phyloP scores from a whole-genome alignment of 2,797 vertebrate species.

The Sternotherus odoratus region DNA sequence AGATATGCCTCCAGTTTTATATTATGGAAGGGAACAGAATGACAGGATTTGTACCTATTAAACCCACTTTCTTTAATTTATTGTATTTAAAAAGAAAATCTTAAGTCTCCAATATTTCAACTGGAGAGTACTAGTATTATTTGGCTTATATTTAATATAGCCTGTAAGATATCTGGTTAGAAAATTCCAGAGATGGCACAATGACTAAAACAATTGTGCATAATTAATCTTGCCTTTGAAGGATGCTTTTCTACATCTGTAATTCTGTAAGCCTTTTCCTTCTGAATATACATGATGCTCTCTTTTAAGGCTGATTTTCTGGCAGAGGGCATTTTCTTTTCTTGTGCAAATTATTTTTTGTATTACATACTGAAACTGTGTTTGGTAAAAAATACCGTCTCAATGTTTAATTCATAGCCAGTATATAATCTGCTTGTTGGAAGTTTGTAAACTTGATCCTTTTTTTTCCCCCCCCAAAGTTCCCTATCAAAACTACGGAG shows the following conservation, averaged over 20 bases:
- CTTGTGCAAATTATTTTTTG: background rate
- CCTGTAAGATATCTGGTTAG: background rate
- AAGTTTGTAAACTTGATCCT: conserved; percentile 4
- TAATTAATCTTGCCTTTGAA: conserved; percentile 27
- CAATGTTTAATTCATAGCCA: background rate
- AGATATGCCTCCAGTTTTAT: background rate
- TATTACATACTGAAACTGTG: background rate
- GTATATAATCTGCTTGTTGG: background rate
- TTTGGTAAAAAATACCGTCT: background rate
- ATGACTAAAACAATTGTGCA: background rate
- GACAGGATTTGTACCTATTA: fast-evolving
- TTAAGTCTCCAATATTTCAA: background rate
- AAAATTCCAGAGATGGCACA: background rate
- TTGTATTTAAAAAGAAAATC: background rate
- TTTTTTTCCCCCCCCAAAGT: conserved; percentile 8
- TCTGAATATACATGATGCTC: background rate
- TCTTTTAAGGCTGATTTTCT: background rate
- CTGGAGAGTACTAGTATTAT: background rate
- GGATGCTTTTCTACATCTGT: background rate
- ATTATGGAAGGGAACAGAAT: fast-evolving
- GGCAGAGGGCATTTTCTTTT: conserved; percentile 4
- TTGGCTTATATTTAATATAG: background rate
- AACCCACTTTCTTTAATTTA: background rate
- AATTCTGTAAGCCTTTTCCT: background rate
- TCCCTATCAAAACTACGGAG: background rate